Percentiles rank a stretch among this genome's conserved stretches.
Evolutionary conservation across 1,140 invertebrate genomes (phyloP).

Genomic region (Zelostemma sp.): DNA sequence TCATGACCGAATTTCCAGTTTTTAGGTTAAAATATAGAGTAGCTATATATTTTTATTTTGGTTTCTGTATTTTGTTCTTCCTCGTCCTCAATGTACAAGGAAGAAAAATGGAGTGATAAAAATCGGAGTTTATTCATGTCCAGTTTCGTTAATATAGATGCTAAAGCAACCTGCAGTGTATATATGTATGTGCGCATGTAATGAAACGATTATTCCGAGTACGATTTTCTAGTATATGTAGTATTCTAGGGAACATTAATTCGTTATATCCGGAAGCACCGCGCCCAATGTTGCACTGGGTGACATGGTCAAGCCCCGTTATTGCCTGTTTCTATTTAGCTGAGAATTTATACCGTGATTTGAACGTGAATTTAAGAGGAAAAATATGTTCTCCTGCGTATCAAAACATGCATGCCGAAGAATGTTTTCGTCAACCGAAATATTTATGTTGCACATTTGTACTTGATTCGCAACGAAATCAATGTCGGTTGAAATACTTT

Average conservation of each 20-base stretch:
- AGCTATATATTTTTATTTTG: no score
- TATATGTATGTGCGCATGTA: background rate
- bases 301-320: conserved; percentile 7
- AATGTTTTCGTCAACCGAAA: no score
- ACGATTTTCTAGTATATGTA: conserved; percentile 14
- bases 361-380: conserved; percentile 11
- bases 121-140: background rate
- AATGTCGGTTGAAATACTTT: no score
- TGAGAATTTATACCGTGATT: conserved; percentile 23
- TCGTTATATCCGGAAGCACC: conserved; percentile 17
- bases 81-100: no score
- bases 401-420: conserved; percentile 5
- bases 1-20: no score
- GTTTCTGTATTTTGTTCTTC: no score
- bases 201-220: conserved; percentile 14
- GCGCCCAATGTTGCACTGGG: conserved; percentile 10
- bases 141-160: background rate
- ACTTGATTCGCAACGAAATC: no score
- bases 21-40: no score
- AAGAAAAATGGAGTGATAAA: no score
- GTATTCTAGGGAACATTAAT: conserved; percentile 15
- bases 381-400: conserved; percentile 8
- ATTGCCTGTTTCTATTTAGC: conserved; percentile 6
- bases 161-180: background rate
- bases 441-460: no score